Base-by-base conservation (phyloP, 1,140 invertebrate genomes). In the Cepaea nemoralis region DNA sequence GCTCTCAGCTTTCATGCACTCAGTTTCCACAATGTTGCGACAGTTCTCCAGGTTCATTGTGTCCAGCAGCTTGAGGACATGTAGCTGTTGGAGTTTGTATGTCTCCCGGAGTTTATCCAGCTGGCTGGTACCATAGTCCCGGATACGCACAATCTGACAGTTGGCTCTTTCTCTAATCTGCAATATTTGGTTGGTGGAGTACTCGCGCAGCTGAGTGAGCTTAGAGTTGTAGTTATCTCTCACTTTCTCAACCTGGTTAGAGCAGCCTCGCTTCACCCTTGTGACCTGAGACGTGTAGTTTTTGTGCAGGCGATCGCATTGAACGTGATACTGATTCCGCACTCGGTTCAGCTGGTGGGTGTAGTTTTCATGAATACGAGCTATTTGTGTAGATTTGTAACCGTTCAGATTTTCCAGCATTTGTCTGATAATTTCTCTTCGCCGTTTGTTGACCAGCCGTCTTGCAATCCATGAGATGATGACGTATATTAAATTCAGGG, bases 21-120 rank as follows among this genome's bases (percentile, higher is more conserved):
- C 90, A 0, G 95, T 95, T 39, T 91, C 90, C 22, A 91, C 86
- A 12, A 91, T 89, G 55, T 96, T 94, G 88, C 97, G 97, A 89
- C 97, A 97, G 90, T 98, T 97, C 83, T 98, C 95, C 91, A 98
- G 96, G n/a, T 97, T 97, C 84, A 99, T 92, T 88, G 97, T 98
- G 89, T 99, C 97, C 48, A 99, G 90, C 0, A 99, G 95, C 90
- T 98, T 98, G 91, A 97, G 97, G 12, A 99, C 91, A 5, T 97
- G 97, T 90, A 97, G 96, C 89, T 98, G 97, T 55, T 89, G 96
- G 87, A 97, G 96, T 91, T 98, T 98, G 93, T 97, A 98, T 10
- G 96, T 96, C 90, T 98, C 97, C 12, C 96, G 94, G 5, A 98
- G 92, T 69, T 96, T 93, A 24, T 97, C 91, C 48, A 98, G 94